These are phyloP conservation scores for Ctenomys sociabilis DNA, from an alignment of 2,113 vertebrate genomes.

Conservation along the genomic window DNA sequence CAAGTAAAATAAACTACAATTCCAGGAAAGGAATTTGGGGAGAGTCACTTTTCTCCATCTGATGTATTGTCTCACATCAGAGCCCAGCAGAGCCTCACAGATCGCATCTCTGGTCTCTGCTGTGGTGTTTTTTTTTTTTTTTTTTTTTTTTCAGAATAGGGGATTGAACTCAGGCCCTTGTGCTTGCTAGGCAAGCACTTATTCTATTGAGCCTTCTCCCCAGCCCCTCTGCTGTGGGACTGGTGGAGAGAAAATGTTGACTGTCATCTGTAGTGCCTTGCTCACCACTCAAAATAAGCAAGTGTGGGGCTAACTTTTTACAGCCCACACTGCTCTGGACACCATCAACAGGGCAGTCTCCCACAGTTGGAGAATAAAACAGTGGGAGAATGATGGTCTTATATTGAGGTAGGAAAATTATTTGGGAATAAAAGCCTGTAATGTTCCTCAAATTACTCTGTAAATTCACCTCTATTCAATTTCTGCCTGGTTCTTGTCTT, in stretches of 20 bases:
- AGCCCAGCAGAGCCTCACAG: neutral
- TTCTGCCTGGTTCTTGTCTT: conserved; percentile 19
- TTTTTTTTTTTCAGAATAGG: no score
- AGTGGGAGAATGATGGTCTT: neutral
- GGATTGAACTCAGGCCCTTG: no score
- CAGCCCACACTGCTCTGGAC: neutral
- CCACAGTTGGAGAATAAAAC: neutral
- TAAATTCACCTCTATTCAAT: neutral
- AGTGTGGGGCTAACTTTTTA: neutral
- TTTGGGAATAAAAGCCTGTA: neutral
- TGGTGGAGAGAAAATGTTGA: no score
- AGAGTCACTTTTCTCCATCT: neutral
- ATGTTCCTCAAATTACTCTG: neutral
- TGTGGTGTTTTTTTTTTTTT: no score
- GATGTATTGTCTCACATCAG: neutral
- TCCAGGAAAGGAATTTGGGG: neutral
- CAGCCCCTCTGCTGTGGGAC: no score
- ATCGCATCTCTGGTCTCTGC: neutral
- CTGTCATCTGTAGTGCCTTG: neutral
- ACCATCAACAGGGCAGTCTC: neutral
- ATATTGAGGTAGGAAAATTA: neutral
- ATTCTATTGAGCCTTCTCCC: no score
- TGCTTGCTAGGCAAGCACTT: no score
- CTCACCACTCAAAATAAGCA: neutral
- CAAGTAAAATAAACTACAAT: neutral